Evolutionary conservation across 2,113 vertebrate genomes (phyloP), one percentile per base, ranked within the genome.

Genomic region (Pterocles gutturalis): DNA sequence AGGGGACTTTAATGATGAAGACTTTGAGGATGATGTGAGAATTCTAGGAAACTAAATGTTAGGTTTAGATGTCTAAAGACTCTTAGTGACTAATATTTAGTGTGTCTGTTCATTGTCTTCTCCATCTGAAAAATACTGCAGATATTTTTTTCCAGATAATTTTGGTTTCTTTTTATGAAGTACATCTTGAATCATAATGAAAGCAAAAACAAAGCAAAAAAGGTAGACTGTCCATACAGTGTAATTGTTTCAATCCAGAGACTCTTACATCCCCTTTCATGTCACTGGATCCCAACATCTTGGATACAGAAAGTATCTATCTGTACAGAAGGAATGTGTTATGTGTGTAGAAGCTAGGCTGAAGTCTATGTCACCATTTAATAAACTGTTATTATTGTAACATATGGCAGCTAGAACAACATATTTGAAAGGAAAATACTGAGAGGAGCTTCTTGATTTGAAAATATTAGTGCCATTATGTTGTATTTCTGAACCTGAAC

Each of bases 401-500:
- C 90, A 96, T 97, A 96, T 77, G 87, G 84, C 93, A 96, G 81
- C 87, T 94, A 91, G 95, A 96, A 93, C 88, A 95, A 97, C 96
- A 96, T 84, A 97, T 96, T 96, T 97, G 76, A 97, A 87, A 97
- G 94, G 86, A 98, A 97, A 97, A 97, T 97, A 76, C 16, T 90
- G 92, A 93, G 71, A 76, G 90, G 83, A 58, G 36, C 73, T 92
- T 97, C 95, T 86, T 85, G 94, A 97, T 97, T 97, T 98, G 95
- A 98, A 98, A 98, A 97, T 97, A 98, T 97, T 97, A 94, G 77
- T 97, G 95, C 86, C 94, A 93, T 97, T 97, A 93, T 91, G 92
- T 96, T 98, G 76, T 94, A 97, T 79, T 97, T 98, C 96, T 98
- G 97, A 98, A 98, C 93, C 93, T 94, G 95, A 98, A 96, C 96